These are phyloP conservation scores for Pachyramphus minor DNA, from an alignment of 2,113 vertebrate genomes.

Conservation along the genomic window DNA sequence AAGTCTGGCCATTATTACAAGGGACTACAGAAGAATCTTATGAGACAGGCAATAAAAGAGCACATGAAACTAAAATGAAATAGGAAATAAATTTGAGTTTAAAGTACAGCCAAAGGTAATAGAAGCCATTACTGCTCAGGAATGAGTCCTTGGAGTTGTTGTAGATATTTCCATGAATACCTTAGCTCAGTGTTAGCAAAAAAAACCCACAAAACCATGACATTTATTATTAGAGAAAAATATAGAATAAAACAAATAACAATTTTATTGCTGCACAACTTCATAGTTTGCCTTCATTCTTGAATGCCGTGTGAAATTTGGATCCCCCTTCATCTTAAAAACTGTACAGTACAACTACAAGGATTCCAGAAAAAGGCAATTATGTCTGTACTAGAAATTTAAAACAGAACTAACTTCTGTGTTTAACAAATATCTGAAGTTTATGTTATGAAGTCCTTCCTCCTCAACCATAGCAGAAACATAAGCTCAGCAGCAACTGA, in stretches of 20 bases:
- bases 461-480: background rate
- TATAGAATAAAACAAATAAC: background rate
- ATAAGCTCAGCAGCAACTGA: slow-evolving; percentile 1
- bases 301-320: background rate
- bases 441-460: background rate
- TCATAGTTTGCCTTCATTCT: background rate
- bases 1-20: too few species aligned
- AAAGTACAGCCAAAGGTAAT: background rate
- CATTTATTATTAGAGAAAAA: background rate
- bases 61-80: background rate
- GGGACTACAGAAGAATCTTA: background rate
- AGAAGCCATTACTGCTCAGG: background rate
- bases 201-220: background rate
- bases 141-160: background rate
- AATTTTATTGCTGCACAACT: background rate
- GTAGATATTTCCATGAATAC: background rate
- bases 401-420: background rate
- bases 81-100: background rate
- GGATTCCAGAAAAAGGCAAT: background rate
- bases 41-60: background rate
- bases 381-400: background rate
- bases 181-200: background rate
- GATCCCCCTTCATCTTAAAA: background rate
- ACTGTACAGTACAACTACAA: background rate
- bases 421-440: background rate